Conservation (phyloP, 2,888 invertebrate species). For the Drosophila nr. perissopoda region DNA sequence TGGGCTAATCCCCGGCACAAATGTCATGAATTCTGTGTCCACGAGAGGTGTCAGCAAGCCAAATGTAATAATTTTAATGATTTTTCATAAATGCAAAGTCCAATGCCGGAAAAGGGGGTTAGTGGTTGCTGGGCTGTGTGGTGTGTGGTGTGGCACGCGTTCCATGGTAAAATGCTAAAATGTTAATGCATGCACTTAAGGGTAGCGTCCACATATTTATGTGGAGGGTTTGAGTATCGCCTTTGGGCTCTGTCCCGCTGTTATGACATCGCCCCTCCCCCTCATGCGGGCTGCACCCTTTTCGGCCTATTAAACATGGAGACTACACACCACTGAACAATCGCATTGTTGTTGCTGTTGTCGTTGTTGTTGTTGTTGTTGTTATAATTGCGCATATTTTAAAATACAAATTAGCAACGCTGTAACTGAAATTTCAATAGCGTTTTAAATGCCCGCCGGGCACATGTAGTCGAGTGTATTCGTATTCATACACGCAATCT, state of each 20-base stretch:
- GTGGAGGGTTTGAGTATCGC: conserved; percentile 29
- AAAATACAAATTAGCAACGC: conserved; percentile 82
- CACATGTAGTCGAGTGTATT: conserved; percentile 17
- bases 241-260: conserved; percentile 39
- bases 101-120: neutral
- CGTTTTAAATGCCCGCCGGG: conserved; percentile 70
- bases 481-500: conserved; percentile 34
- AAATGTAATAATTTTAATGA: conserved; percentile 80
- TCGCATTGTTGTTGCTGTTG: conserved; percentile 54
- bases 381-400: conserved; percentile 80
- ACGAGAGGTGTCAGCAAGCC: conserved; percentile 74
- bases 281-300: conserved; percentile 70
- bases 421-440: conserved; percentile 78
- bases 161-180: conserved; percentile 27
- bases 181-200: conserved; percentile 65
- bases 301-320: conserved; percentile 69
- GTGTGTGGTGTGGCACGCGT: conserved; percentile 39
- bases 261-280: conserved; percentile 65
- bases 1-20: conserved; percentile 76
- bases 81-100: conserved; percentile 76
- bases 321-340: conserved; percentile 72
- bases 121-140: neutral
- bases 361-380: conserved; percentile 39
- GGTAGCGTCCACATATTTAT: conserved; percentile 45
- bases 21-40: conserved; percentile 67